A percentile compares a stretch with the other conserved stretches of the same genome.
These are phyloP conservation scores for Eupithecia abbreviata DNA, from an alignment of 2,888 invertebrate species.

Conservation along the genomic window DNA sequence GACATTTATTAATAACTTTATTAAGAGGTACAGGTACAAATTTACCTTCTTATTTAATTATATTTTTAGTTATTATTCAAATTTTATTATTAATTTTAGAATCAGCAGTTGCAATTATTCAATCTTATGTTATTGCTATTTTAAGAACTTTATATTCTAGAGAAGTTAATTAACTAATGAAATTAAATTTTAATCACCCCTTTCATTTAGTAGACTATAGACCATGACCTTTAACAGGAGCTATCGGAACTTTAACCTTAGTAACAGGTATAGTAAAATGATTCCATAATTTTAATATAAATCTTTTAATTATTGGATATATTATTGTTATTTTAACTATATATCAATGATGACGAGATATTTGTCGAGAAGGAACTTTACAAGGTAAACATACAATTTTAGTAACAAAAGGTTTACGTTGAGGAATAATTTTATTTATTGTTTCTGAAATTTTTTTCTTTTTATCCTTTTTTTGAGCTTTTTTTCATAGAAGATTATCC, in stretches of 20 bases:
- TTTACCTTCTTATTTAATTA: constrained; percentile 57
- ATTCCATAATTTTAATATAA: constrained; percentile 83
- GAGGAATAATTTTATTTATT: constrained; percentile 66
- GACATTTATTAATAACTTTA: constrained; percentile 87
- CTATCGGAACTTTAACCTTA: constrained; percentile 83
- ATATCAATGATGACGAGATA: constrained; percentile 88
- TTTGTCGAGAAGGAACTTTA: constrained; percentile 86
- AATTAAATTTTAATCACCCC: constrained; percentile 83
- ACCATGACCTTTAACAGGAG: constrained; percentile 86
- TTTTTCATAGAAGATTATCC: constrained; percentile 79
- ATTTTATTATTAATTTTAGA: constrained; percentile 82
- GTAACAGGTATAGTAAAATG: constrained; percentile 85
- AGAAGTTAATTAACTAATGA: constrained; percentile 85
- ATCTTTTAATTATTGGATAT: constrained; percentile 80
- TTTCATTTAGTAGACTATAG: constrained; percentile 87
- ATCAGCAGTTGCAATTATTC: constrained; percentile 85
- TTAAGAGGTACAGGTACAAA: constrained; percentile 70
- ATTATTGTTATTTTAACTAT: constrained; percentile 77
- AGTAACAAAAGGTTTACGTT: constrained; percentile 86
- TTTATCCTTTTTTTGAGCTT: constrained; percentile 84
- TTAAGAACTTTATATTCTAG: constrained; percentile 87
- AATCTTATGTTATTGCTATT: constrained; percentile 87
- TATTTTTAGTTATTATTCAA: constrained; percentile 75
- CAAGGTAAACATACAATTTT: constrained; percentile 86
- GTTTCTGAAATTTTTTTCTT: constrained; percentile 87